phyloP scores from a whole-genome alignment of 2,888 invertebrate genomes.

The Laspeyria flexula region DNA sequence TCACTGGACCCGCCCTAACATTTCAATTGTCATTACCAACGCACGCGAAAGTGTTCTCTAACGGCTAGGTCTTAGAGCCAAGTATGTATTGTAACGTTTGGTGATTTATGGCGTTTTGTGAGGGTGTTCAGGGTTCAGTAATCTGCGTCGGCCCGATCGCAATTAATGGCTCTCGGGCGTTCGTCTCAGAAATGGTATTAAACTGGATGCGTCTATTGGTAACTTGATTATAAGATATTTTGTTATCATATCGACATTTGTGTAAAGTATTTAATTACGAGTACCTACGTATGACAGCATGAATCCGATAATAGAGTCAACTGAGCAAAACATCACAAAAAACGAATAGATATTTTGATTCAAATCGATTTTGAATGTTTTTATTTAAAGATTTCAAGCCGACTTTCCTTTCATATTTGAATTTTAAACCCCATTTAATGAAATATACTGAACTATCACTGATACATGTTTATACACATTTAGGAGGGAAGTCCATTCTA shows the following conservation, averaged over 20 bases:
- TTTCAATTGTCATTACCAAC: constrained; percentile 63
- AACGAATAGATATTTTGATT: too few relatives aligned
- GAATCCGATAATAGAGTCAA: too few relatives aligned
- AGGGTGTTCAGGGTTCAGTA: constrained; percentile 72
- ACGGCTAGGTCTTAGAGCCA: constrained; percentile 39
- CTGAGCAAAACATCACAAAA: too few relatives aligned
- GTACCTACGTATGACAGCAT: too few relatives aligned
- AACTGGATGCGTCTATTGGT: constrained; percentile 26
- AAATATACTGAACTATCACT: too few relatives aligned
- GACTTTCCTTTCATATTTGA: too few relatives aligned
- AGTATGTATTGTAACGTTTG: constrained; percentile 43
- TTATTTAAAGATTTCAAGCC: too few relatives aligned
- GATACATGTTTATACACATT: too few relatives aligned
- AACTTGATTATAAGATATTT: background rate
- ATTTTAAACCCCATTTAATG: too few relatives aligned
- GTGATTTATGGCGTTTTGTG: constrained; percentile 70
- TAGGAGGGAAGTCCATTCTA: constrained; percentile 8
- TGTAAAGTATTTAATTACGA: too few relatives aligned
- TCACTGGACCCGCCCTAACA: constrained; percentile 43
- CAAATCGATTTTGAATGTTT: too few relatives aligned
- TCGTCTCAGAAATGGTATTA: constrained; percentile 52
- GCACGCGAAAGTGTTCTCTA: constrained; percentile 54
- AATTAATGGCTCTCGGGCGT: constrained; percentile 76
- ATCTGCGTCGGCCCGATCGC: constrained; percentile 77
- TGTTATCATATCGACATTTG: background rate